Base-by-base conservation (phyloP, 2,888 invertebrate species). In the Amiota mariae region DNA sequence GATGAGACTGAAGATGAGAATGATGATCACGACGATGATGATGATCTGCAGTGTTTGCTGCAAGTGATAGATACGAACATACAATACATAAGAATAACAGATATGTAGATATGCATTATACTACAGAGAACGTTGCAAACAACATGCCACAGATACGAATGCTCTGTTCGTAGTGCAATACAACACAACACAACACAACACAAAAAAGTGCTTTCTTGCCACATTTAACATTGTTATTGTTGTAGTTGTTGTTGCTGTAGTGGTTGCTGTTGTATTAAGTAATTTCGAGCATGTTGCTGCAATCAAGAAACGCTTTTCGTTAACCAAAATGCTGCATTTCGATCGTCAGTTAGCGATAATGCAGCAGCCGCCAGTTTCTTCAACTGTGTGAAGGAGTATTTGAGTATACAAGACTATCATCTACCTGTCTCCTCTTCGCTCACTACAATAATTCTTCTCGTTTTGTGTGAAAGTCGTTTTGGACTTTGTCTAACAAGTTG, bases 221-320 rank as follows among this genome's bases (percentile, higher is more conserved):
- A 36, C 36, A 36, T 36, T 36, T 36, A 36, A 36, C 36, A 11
- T 8, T 15, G 4, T 59, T 57, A 9, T 8, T 77, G 74, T 64
- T 15, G 75, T 70, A n/a, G n/a, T n/a, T 84, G 84, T 76, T 78
- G 82, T 80, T 79, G 85, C 82, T 82, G 82, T 85, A 85, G 85
- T 85, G 82, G 36, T 36, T 36, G 36, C 36, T 36, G 54, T 13
- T 57, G 70, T 46, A 83, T 83, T 66, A 85, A 85, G 86, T 85
- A 85, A 83, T 83, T 83, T 83, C 85, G 83, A 83, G 83, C 83
- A 86, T 85, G 83, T 83, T 79, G 83, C 79, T 68, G 86, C 83
- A 83, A 83, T 83, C 83, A 83, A 84, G 82, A 75, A 78, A 82
- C 70, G 82, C 78, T 77, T 81, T 85, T 76, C 63, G 64, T 71